These are phyloP conservation scores for Gisinianus flammeolus DNA, from an alignment of 2,888 invertebrate genomes.

Conservation along the genomic window DNA sequence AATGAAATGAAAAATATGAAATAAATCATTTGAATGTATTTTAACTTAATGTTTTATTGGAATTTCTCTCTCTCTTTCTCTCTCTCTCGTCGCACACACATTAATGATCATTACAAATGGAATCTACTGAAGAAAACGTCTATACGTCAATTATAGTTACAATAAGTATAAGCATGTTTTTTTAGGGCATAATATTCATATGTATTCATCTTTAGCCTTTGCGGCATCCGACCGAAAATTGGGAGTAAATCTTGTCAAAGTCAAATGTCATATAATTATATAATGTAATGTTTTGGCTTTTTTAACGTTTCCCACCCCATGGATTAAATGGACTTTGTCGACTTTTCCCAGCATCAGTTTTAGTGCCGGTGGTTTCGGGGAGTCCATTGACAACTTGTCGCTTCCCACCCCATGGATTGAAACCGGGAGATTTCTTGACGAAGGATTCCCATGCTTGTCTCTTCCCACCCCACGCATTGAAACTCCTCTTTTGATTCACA, in stretches of 20 bases:
- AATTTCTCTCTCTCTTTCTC: not conserved
- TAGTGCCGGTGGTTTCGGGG: not conserved
- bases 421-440: too few relatives aligned
- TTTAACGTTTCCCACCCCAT: not conserved
- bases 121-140: too few relatives aligned
- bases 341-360: not conserved
- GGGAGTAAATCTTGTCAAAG: too few relatives aligned
- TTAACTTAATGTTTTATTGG: not conserved
- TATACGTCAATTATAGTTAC: too few relatives aligned
- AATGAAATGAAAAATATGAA: not conserved
- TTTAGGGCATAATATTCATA: too few relatives aligned
- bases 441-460: not conserved
- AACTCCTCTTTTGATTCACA: not conserved
- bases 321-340: not conserved
- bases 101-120: too few relatives aligned
- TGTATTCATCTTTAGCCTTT: too few relatives aligned
- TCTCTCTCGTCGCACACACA: too few relatives aligned
- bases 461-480: not conserved
- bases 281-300: too few relatives aligned
- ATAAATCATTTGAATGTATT: not conserved
- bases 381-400: not conserved
- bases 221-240: too few relatives aligned
- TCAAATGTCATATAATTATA: too few relatives aligned
- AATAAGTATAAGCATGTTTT: too few relatives aligned
- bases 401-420: constrained; percentile 8